phyloP scores from a whole-genome alignment of 2,113 vertebrate species.

The Gasterosteus aculeatus region DNA sequence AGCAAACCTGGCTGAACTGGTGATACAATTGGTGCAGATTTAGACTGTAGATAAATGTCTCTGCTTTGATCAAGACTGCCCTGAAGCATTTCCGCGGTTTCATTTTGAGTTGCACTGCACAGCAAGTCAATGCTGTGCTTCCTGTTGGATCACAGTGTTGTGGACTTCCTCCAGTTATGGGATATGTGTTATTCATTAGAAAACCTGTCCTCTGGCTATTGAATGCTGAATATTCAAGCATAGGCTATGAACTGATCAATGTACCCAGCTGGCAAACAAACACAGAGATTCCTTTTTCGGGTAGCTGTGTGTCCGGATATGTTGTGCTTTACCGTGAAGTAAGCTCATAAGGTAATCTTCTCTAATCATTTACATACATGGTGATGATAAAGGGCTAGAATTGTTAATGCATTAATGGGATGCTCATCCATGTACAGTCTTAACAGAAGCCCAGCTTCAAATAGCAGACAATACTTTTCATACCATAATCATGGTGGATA shows the following conservation, averaged over 20 bases:
- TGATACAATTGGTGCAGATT: conserved; percentile 29
- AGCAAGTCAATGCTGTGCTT: conserved; percentile 57
- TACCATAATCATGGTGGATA: not conserved
- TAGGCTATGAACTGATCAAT: conserved; percentile 57
- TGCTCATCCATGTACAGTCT: conserved; percentile 1
- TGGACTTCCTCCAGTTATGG: conserved; percentile 64
- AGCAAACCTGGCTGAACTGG: conserved; percentile 21
- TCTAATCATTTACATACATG: conserved; percentile 19
- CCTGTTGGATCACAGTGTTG: conserved; percentile 60
- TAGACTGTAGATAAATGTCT: conserved; percentile 46
- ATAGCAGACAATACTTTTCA: not conserved
- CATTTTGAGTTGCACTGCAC: conserved; percentile 44
- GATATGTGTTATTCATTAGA: conserved; percentile 74
- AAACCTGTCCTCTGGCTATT: conserved; percentile 64
- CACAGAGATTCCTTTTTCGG: conserved; percentile 15
- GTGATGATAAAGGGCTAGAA: conserved; percentile 2
- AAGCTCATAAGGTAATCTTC: conserved; percentile 20
- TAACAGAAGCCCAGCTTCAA: not conserved
- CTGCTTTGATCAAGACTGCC: conserved; percentile 64
- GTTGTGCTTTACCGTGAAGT: not conserved
- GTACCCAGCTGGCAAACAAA: conserved; percentile 54
- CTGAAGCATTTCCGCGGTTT: conserved; percentile 52
- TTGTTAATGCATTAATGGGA: not conserved
- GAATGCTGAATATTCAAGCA: conserved; percentile 52
- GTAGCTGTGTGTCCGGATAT: conserved; percentile 3